Base-by-base conservation (phyloP, 2,888 invertebrate genomes). In the Theretra japonica region DNA sequence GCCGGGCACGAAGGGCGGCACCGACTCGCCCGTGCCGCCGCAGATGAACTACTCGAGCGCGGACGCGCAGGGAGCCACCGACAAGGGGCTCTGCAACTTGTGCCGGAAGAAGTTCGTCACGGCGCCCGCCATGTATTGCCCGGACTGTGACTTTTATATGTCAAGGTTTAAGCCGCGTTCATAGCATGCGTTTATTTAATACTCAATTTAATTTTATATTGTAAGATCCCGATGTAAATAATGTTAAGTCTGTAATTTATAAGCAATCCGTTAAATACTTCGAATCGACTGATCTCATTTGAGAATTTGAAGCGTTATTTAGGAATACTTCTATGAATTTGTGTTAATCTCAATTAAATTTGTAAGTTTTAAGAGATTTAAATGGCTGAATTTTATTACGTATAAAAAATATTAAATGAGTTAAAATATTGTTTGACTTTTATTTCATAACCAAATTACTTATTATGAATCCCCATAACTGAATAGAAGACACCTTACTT, bases 131-230 rank as follows among this genome's bases (percentile, higher is more conserved):
- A 95, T 96, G 80, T 98, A 98, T 87, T 99, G 98, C 90, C 95
- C 96, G 69, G 98, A 98, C 90, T 98, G 98, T 91, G 98, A 98
- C 86, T 98, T 97, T 92, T 99, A 98, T 86, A 97, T 99, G 97
- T 97, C 97, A 75, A 95, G 97, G 83, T 97, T 97, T 89, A 96
- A 97, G 84, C 97, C 96, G 60, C 95, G 95, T 79, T 95, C 95
- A 82, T 95, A 93, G 90, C 83, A 82, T 57, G 21, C 59, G 48
- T 25, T 50, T n/a, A 68, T 68, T 68, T 71, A 48, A 71, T 68
- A 71, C 65, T 65, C 65, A 48, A 48, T 17, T 23, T 15, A 23
- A 58, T 23, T 25, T 59, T 69, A 50, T 60, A 25, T 69, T 69
- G 30, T 50, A 68, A 21, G 30, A 48, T 65, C 41, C 70, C 57